Conservation (phyloP, 2,797 vertebrate species). For the Cryptoprocta ferox region DNA sequence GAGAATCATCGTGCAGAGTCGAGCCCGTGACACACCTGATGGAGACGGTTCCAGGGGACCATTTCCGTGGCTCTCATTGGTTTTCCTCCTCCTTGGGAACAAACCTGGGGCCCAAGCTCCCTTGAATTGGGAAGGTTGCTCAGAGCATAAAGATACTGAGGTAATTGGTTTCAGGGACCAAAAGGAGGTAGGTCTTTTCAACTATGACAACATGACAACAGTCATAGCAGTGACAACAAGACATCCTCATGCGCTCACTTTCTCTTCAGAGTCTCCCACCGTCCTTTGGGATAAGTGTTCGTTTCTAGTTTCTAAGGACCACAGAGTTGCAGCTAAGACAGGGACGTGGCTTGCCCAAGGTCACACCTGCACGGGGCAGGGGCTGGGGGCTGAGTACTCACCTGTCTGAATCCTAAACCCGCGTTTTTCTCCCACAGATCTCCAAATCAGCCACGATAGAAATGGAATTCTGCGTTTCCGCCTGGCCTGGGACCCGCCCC, state of each 20-base stretch:
- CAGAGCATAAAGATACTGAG: not conserved
- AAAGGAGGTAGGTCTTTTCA: not conserved
- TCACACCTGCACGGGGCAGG: not conserved
- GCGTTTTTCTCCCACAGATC: not conserved
- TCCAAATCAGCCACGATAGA: not conserved
- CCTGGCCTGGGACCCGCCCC: fast-evolving
- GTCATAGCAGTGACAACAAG: not conserved
- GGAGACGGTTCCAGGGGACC: not conserved
- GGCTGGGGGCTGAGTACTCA: not conserved
- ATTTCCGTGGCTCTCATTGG: not conserved
- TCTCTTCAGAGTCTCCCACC: not conserved
- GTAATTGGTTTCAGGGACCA: not conserved
- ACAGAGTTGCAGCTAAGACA: not conserved
- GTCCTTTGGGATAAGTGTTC: not conserved
- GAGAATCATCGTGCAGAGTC: not conserved
- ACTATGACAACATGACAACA: not conserved
- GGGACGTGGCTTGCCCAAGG: not conserved
- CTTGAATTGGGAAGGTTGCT: not conserved
- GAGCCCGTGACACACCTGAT: not conserved
- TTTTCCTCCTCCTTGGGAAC: not conserved
- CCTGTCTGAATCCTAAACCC: not conserved
- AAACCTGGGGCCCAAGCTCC: not conserved
- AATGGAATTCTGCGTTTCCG: not conserved
- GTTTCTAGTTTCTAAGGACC: not conserved
- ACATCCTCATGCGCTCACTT: fast-evolving